Evolutionary conservation across 2,797 vertebrate species (phyloP).

Genomic region (Arctocebus calabarensis): DNA sequence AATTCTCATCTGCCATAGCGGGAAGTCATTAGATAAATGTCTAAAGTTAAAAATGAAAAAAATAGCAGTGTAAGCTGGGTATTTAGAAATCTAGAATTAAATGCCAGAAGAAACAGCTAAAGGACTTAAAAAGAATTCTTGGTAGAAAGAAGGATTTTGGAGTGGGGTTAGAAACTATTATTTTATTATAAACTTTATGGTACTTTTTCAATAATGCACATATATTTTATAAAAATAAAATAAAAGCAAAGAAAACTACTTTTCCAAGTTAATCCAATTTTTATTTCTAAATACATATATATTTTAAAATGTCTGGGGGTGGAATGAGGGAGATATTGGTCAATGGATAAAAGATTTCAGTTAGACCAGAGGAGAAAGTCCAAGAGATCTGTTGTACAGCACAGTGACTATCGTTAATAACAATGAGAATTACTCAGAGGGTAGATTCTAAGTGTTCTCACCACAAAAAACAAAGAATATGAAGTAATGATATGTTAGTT

Average conservation of each 20-base stretch:
- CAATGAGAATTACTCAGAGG: background rate
- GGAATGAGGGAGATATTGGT: background rate
- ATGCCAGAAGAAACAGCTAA: background rate
- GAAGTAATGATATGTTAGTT: background rate
- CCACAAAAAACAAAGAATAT: background rate
- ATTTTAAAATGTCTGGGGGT: background rate
- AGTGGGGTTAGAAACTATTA: background rate
- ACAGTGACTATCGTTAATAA: background rate
- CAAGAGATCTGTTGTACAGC: background rate
- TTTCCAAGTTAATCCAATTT: background rate
- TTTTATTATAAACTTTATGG: background rate
- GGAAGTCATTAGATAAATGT: background rate
- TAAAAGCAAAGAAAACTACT: slow-evolving; percentile 5
- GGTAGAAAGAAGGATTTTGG: background rate
- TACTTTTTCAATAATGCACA: background rate
- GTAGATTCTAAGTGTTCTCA: background rate
- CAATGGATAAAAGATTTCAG: background rate
- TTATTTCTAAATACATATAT: background rate
- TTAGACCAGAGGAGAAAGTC: background rate
- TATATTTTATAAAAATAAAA: slow-evolving; percentile 2
- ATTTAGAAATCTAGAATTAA: slow-evolving; percentile 27
- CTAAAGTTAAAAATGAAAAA: slow-evolving; percentile 28
- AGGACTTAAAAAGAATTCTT: background rate
- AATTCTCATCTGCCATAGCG: background rate
- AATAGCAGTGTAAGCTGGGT: background rate